Percentiles rank a stretch among this genome's conserved stretches.
Conservation (phyloP, 92 coral and sea anemone genomes). For the Epizoanthus stellaris region DNA sequence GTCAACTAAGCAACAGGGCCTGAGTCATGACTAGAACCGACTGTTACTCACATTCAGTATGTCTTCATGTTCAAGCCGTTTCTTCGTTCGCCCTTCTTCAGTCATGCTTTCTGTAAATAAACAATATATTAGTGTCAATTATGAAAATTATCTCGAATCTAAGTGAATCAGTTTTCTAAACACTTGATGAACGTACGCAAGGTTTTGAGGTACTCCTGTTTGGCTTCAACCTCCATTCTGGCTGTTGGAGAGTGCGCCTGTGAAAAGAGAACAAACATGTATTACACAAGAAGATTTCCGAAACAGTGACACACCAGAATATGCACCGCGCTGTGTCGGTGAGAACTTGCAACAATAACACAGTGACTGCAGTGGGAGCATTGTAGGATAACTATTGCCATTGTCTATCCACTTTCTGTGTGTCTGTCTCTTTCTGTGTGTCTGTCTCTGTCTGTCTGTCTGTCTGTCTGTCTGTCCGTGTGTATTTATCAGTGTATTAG, state of each 20-base stretch:
- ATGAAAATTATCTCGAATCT: neutral
- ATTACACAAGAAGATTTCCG: too few relatives aligned
- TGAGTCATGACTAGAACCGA: neutral
- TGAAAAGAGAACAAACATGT: neutral
- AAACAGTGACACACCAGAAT: too few relatives aligned
- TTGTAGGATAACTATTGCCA: too few relatives aligned
- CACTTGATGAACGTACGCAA: constrained; percentile 64
- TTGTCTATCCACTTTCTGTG: too few relatives aligned
- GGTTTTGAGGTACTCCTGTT: constrained; percentile 71
- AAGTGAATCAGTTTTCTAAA: neutral
- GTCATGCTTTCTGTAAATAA: constrained; percentile 59
- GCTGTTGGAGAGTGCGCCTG: constrained; percentile 62
- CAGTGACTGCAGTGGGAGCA: too few relatives aligned
- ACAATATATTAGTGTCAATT: neutral
- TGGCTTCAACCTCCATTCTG: constrained; percentile 59
- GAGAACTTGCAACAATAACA: neutral
- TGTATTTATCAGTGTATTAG: too few relatives aligned
- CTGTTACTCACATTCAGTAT: constrained; percentile 46
- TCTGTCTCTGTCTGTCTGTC: too few relatives aligned
- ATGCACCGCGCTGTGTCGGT: too few relatives aligned
- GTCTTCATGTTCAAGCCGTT: constrained; percentile 69
- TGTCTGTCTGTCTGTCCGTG: too few relatives aligned
- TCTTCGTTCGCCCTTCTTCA: constrained; percentile 54
- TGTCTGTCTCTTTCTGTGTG: too few relatives aligned
- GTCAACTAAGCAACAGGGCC: neutral